Evolutionary conservation across 2,113 vertebrate genomes (phyloP), one percentile per base, ranked within the genome.

Genomic region (Anthoscopus minutus): DNA sequence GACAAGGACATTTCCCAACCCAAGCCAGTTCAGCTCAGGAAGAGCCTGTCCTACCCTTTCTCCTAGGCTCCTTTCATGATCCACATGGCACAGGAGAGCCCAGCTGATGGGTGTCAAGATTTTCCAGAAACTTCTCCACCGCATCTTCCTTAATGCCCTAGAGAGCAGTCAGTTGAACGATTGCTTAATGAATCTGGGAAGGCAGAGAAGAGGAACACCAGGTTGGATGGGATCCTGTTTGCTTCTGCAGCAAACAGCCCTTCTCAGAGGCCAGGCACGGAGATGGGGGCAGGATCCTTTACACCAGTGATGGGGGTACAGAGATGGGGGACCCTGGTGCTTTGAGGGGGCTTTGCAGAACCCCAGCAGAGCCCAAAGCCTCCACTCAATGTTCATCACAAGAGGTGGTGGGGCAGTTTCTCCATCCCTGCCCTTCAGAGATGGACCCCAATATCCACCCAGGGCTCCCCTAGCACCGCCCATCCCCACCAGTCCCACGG

Each of bases 391-490:
- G 42, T 40, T 47, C 28, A 9, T 22, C 70, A 12, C 21, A 6
- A 31, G 62, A 89, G 47, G 13, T 1, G 20, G 30, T 15, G 50
- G 30, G 69, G 48, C n/a, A 57, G 18, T 35, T 62, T 23, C 38
- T 86, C 62, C 69, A 37, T 16, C 48, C 25, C 7, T 45, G 9
- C 13, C 16, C 38, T 44, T 70, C 56, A 22, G 18, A 82, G 23
- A 9, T 5, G 18, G 11, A 28, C 25, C 7, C 19, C 10, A 1
- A 3, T 7, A 4, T 30, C 53, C 47, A 31, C 13, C 13, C 6
- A 0, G 8, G 23, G n/a, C 7, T 27, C 35, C 4, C 9, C 22
- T 22, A 12, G 38, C 51, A 8, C 5, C 6, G 10, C 17, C 9
- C 28, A 8, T 33, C 2, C 13, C 51, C 77, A 33, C 3, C 35